Evolutionary conservation across 23 tunicate species (phyloP), one percentile per base, ranked within the genome.

Genomic region (Trididemnum nubilum): DNA sequence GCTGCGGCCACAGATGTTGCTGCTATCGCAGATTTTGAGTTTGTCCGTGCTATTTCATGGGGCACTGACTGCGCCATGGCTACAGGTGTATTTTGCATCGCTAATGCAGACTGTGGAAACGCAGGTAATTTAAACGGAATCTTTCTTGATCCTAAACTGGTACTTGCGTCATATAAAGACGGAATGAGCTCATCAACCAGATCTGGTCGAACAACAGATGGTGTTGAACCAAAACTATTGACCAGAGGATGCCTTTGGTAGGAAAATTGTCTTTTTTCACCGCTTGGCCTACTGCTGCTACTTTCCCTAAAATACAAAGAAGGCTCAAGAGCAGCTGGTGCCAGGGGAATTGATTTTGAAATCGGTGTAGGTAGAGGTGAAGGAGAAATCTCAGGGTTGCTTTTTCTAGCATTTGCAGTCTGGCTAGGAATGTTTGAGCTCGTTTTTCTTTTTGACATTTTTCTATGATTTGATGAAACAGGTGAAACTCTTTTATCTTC

Each of bases 341-440:
- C 69, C n/a, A 24, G 7, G 4, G 69, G 69, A 15, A 24, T 4
- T 24, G 69, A 24, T 18, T 49, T 49, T 18, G 57, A 9, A 9
- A 63, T 21, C 5, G 69, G 69, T n/a, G 19, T n/a, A 24, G 69
- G 69, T n/a, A 63, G n/a, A 63, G 69, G 69, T 15, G 69, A 63
- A n/a, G 69, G 69, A n/a, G n/a, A n/a, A n/a, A n/a, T n/a, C n/a
- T n/a, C n/a, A n/a, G n/a, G n/a, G n/a, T n/a, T n/a, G n/a, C n/a
- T n/a, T n/a, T n/a, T n/a, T n/a, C n/a, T n/a, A n/a, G n/a, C n/a
- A n/a, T n/a, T n/a, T n/a, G n/a, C n/a, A n/a, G n/a, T n/a, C n/a
- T n/a, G n/a, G n/a, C n/a, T n/a, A n/a, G n/a, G n/a, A n/a, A n/a
- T n/a, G 57, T 49, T 49, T 9, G 15, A 49, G 57, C 15, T 49